Conservation (phyloP, 2,888 invertebrate species). For the Agonum fuliginosum region DNA sequence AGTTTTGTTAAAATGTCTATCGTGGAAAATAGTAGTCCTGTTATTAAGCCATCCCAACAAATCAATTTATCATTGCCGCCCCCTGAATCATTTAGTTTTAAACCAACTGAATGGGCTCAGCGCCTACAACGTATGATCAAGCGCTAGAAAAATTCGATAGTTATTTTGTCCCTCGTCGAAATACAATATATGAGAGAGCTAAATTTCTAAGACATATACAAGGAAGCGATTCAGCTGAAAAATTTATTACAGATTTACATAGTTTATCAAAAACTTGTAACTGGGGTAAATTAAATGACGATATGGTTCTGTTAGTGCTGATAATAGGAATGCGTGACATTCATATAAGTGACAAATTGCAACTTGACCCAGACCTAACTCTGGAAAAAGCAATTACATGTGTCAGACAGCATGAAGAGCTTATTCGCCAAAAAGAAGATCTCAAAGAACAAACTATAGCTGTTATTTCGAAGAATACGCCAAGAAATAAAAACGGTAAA, state of each 20-base stretch:
- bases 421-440: not conserved
- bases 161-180: not conserved
- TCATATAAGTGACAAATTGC: not conserved
- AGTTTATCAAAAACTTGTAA: not conserved
- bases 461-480: too few relatives aligned
- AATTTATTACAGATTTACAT: conserved; percentile 1
- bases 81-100: too few relatives aligned
- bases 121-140: not conserved
- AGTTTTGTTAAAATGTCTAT: too few relatives aligned
- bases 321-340: not conserved
- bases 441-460: too few relatives aligned
- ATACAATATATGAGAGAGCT: not conserved
- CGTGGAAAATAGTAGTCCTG: too few relatives aligned
- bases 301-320: not conserved
- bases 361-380: not conserved
- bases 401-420: not conserved
- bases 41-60: too few relatives aligned
- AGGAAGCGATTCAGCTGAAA: not conserved
- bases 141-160: not conserved
- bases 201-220: not conserved
- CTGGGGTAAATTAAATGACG: not conserved
- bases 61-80: too few relatives aligned
- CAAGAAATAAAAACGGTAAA: too few relatives aligned
- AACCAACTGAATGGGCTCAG: not conserved
- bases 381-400: not conserved